These are phyloP conservation scores for Xestia sexstrigata DNA, from an alignment of 2,888 invertebrate species.

Conservation along the genomic window DNA sequence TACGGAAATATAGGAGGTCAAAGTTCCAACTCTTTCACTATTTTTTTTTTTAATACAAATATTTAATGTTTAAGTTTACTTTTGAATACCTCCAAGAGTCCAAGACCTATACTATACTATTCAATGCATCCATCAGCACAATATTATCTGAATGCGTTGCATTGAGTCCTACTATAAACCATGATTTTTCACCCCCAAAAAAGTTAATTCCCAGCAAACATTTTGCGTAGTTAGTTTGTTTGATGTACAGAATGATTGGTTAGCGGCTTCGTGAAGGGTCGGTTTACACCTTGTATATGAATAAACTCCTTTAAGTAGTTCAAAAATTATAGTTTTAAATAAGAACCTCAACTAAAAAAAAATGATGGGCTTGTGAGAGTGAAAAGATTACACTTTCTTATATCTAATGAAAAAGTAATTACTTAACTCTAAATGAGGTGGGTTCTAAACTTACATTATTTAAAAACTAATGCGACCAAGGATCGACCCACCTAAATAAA, in stretches of 20 bases:
- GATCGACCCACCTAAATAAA: neutral
- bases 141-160: neutral
- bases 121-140: neutral
- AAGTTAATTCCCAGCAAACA: too few relatives aligned
- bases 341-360: neutral
- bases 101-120: neutral
- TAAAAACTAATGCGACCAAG: neutral
- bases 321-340: neutral
- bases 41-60: too few relatives aligned
- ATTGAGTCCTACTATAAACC: neutral
- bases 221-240: neutral
- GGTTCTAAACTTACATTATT: neutral
- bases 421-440: conserved; percentile 21
- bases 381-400: conserved; percentile 1
- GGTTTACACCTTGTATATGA: neutral
- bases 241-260: neutral
- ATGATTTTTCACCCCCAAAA: neutral
- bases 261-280: too few relatives aligned
- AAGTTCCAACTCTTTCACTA: too few relatives aligned
- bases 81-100: too few relatives aligned
- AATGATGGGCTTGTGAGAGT: conserved; percentile 5
- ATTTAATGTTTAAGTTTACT: too few relatives aligned
- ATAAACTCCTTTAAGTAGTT: neutral
- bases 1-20: too few relatives aligned
- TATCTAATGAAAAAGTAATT: neutral